These are phyloP conservation scores for Scaptomyza cyrtandrae DNA, from an alignment of 2,888 invertebrate genomes.

Conservation along the genomic window DNA sequence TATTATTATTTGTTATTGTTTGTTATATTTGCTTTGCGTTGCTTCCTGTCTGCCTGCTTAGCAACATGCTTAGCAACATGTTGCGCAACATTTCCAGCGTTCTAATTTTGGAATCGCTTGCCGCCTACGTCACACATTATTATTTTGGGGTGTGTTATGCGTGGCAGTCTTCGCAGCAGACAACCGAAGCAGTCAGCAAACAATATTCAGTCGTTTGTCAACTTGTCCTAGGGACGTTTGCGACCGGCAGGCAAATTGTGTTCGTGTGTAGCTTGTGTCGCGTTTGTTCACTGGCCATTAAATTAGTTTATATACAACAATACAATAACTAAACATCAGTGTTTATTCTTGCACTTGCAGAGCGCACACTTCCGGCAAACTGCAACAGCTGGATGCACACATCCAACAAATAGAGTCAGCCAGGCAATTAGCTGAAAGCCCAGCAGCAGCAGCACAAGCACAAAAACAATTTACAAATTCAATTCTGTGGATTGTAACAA, in stretches of 20 bases:
- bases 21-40: slow-evolving; percentile 42
- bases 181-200: slow-evolving; percentile 6
- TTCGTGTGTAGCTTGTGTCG: not conserved
- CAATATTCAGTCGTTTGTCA: slow-evolving; percentile 71
- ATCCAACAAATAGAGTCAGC: slow-evolving; percentile 23
- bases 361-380: slow-evolving; percentile 60
- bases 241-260: slow-evolving; percentile 35
- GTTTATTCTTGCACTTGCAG: slow-evolving; percentile 69
- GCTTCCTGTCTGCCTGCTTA: slow-evolving; percentile 24
- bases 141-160: slow-evolving; percentile 62
- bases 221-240: slow-evolving; percentile 51
- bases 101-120: slow-evolving; percentile 63
- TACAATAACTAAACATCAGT: slow-evolving; percentile 49
- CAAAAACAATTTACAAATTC: slow-evolving; percentile 24
- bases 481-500: slow-evolving; percentile 37
- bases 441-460: slow-evolving; percentile 1
- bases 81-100: slow-evolving; percentile 50
- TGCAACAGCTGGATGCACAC: slow-evolving; percentile 67
- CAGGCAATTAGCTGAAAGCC: slow-evolving; percentile 25
- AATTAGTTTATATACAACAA: slow-evolving; percentile 25
- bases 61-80: slow-evolving; percentile 36
- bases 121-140: slow-evolving; percentile 28
- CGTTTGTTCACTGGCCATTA: slow-evolving; percentile 3
- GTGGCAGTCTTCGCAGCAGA: slow-evolving; percentile 29
- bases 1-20: slow-evolving; percentile 48